Evolutionary conservation across 2,797 vertebrate species (phyloP), one percentile per base, ranked within the genome.

Genomic region (Crax fasciolata): DNA sequence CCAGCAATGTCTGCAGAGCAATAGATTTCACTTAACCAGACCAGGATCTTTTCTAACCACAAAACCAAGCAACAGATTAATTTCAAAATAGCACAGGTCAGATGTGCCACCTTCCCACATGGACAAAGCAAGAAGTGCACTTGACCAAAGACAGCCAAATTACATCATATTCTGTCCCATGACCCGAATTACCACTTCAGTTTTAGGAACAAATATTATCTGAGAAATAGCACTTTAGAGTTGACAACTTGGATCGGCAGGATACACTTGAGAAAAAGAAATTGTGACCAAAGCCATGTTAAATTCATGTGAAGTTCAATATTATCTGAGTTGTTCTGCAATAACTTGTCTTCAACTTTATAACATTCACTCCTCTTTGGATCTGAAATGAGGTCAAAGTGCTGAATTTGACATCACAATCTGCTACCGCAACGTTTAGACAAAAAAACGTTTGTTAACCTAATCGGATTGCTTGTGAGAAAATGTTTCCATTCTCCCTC

Each of bases 1-100:
- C 88, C 87, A 94, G 84, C 94, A 94, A 93, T 85, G 97, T 95
- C 86, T 97, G 96, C 76, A 96, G 91, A 95, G 87, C 71, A 93
- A 93, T 17, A 83, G 73, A 94, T 91, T 96, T 96, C 84, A 77
- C 74, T 96, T 90, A 86, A 95, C 77, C 95, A 95, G 88, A 92
- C 73, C 86, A 92, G 90, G 49, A 96, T 92, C 67, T 83, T 89
- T 91, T 72, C 87, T 94, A 95, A 94, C 93, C 97, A 96, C 93
- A 84, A 96, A 96, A 94, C 32, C 91, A 93, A 97, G 62, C 72
- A 96, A 71, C 49, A 95, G 91, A 94, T 81, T 85, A 82, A 80
- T 93, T 96, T 95, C 61, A 95, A 95, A 97, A 96, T 66, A 97
- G 84, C 88, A 82, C 72, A 90, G 78, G 51, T 89, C 72, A 63